Conservation (phyloP, 2,797 vertebrate species). For the Leptatherina wallacei region DNA sequence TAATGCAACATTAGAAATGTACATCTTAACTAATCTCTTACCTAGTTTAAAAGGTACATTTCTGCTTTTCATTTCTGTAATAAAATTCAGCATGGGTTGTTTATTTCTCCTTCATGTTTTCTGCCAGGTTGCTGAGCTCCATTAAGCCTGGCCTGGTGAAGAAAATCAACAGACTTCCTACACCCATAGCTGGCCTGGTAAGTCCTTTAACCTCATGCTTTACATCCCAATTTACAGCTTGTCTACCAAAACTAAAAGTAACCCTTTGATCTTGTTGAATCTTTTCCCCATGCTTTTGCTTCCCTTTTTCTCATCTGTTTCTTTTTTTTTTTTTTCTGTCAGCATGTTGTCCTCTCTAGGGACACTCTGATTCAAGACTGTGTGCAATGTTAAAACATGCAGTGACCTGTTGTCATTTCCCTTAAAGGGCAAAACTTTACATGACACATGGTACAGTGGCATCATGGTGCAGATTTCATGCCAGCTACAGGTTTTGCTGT, state of each 20-base stretch:
- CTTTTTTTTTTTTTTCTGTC: too few relatives aligned
- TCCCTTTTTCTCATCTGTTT: not conserved
- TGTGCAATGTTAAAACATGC: not conserved
- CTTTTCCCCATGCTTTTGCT: not conserved
- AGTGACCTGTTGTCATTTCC: not conserved
- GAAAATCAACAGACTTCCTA: constrained; percentile 96
- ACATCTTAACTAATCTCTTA: too few relatives aligned
- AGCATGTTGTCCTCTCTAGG: not conserved
- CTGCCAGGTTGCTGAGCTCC: constrained; percentile 90
- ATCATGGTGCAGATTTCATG: not conserved
- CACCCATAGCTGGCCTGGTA: constrained; percentile 95
- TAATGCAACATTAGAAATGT: too few relatives aligned
- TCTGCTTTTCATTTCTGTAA: not conserved
- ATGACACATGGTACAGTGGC: not conserved
- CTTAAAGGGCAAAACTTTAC: not conserved
- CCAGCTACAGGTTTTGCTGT: not conserved
- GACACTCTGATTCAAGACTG: not conserved
- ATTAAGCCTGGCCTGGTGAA: constrained; percentile 95
- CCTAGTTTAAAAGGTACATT: constrained; percentile 14
- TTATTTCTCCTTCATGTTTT: constrained; percentile 13
- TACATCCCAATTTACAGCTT: not conserved
- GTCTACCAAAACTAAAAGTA: not conserved
- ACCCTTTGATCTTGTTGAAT: not conserved
- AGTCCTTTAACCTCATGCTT: constrained; percentile 71
- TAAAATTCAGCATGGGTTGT: not conserved